phyloP scores from a whole-genome alignment of 2,797 vertebrate species.

The Bucorvus abyssinicus region DNA sequence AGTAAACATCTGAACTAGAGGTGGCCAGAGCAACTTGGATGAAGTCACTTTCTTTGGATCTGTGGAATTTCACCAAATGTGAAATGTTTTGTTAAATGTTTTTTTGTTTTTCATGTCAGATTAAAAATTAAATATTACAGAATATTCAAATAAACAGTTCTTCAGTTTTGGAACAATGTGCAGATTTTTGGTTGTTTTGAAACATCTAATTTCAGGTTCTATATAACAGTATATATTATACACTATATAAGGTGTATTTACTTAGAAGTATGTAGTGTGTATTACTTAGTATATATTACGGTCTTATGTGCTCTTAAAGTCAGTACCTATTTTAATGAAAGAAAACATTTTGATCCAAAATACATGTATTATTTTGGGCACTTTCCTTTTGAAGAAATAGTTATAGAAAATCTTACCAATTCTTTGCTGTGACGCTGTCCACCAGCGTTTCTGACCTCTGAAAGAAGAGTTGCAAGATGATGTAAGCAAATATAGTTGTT shows the following conservation, averaged over 20 bases:
- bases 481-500: neutral
- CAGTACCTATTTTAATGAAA: neutral
- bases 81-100: neutral
- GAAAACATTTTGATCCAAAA: neutral
- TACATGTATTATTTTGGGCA: neutral
- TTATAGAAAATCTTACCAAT: neutral
- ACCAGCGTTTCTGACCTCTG: neutral
- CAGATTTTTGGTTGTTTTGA: neutral
- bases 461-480: neutral
- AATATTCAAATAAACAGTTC: neutral
- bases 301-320: neutral
- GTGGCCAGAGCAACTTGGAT: neutral
- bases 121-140: neutral
- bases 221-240: neutral
- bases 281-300: neutral
- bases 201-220: neutral
- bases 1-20: neutral
- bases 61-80: neutral
- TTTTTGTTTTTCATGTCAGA: neutral
- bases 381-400: neutral
- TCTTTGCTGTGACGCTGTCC: neutral
- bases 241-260: neutral
- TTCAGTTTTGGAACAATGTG: neutral
- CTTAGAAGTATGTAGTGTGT: neutral
- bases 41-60: neutral